Evolutionary conservation across 2,888 invertebrate genomes (phyloP).

Genomic region (Sympetrum striolatum): DNA sequence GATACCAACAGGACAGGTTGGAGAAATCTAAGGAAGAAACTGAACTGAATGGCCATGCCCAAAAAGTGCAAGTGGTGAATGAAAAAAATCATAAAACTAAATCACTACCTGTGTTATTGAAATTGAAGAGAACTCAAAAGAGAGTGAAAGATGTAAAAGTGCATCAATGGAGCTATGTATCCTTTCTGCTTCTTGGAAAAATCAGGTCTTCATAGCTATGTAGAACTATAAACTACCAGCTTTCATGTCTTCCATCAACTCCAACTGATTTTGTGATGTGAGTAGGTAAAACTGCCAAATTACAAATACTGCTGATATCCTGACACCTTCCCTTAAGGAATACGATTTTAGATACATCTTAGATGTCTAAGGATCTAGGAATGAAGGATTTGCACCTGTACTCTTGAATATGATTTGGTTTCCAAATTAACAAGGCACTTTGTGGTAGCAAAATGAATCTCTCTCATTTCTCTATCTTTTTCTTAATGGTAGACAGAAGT

Average conservation of each 20-base stretch:
- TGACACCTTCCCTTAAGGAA: background rate
- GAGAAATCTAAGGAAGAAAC: background rate
- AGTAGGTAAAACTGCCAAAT: background rate
- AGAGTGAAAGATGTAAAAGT: conserved; percentile 5
- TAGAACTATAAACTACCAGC: background rate
- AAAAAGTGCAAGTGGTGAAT: conserved; percentile 16
- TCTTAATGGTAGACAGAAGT: background rate
- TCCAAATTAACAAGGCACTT: background rate
- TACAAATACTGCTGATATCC: background rate
- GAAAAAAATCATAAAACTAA: background rate
- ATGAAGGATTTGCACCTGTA: no score
- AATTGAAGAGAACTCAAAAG: background rate
- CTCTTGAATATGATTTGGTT: no score
- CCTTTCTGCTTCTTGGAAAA: background rate
- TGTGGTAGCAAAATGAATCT: background rate
- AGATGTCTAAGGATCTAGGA: no score
- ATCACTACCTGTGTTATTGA: background rate
- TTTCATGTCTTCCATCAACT: no score
- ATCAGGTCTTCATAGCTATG: no score
- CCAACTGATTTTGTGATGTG: no score
- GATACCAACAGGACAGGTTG: background rate
- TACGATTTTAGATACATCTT: no score
- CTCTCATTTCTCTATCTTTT: background rate
- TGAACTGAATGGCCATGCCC: background rate
- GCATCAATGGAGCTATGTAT: background rate